Evolutionary conservation across 1,140 invertebrate species (phyloP).

Genomic region (Leguminivora glycinivorella): DNA sequence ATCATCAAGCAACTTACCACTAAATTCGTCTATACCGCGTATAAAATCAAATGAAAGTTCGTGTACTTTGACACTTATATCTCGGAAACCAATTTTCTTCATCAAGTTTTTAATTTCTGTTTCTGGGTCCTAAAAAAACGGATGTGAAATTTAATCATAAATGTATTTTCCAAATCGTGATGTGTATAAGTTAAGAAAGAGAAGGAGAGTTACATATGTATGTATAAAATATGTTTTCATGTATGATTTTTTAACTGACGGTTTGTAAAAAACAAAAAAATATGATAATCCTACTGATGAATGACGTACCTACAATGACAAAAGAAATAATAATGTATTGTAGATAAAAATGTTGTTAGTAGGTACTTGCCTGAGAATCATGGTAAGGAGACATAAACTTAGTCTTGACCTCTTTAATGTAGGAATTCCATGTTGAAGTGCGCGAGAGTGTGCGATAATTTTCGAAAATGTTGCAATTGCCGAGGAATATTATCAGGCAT

Average conservation of each 20-base stretch:
- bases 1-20: background rate
- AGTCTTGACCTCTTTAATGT: background rate
- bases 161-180: no score
- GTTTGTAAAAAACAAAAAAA: no score
- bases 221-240: no score
- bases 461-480: background rate
- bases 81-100: slow-evolving; percentile 1
- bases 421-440: background rate
- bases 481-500: background rate
- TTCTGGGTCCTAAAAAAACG: background rate
- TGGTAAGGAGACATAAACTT: slow-evolving; percentile 3
- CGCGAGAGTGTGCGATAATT: background rate
- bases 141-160: background rate
- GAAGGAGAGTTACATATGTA: no score
- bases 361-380: slow-evolving; percentile 13
- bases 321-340: no score
- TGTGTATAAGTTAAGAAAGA: no score
- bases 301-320: no score
- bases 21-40: background rate
- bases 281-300: no score
- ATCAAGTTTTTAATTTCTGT: background rate
- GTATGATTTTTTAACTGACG: no score
- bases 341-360: background rate
- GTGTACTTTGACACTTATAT: background rate
- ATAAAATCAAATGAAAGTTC: background rate